Base-by-base conservation (phyloP, 2,797 vertebrate genomes). In the Artibeus jamaicensis region DNA sequence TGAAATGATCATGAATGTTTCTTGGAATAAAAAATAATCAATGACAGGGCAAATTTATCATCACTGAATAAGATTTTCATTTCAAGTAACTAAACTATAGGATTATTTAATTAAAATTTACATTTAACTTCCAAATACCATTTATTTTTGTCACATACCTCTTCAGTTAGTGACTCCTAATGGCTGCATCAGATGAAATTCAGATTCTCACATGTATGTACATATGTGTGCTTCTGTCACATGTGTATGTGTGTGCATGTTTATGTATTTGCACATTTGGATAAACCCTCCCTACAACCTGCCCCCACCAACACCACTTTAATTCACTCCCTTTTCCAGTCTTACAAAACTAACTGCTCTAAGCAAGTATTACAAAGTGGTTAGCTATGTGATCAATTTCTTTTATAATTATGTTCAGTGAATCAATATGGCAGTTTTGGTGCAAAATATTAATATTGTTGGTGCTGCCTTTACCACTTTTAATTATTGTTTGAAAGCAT, bases 11-110 rank as follows among this genome's bases (percentile, higher is more conserved):
- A 59, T 65, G 86, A 90, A 55, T 78, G 29, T 68, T 59, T 76
- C 73, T 42, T 84, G 42, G 55, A 77, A 93, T 93, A 59, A 91
- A 96, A 96, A 71, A 81, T 73, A 81, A 59, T 68, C 73, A 83
- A 19, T 39, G 39, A 78, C 62, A 77, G 34, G 59, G 7, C 39
- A 93, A 82, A 93, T 88, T 78, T 77, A 77, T 96, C 76, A 50
- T 86, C 42, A 76, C 22, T 57, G 46, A 93, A 71, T 84, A 70
- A 53, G 65, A 68, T 53, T 92, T 89, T 93, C 73, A 93, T 73
- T 89, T 82, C 48, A 39, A n/a, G 1, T 82, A 93, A 93, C 18
- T 92, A 62, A 95, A 91, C 55, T 44, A 22, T 62, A 73, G 21
- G 68, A 85, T 89, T 68, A 91, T 90, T 76, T 91, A 86, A 87